Evolutionary conservation across 37 sponge, comb jelly and placozoan genomes (phyloP).

Genomic region (Diacarnus erythraeanus): DNA sequence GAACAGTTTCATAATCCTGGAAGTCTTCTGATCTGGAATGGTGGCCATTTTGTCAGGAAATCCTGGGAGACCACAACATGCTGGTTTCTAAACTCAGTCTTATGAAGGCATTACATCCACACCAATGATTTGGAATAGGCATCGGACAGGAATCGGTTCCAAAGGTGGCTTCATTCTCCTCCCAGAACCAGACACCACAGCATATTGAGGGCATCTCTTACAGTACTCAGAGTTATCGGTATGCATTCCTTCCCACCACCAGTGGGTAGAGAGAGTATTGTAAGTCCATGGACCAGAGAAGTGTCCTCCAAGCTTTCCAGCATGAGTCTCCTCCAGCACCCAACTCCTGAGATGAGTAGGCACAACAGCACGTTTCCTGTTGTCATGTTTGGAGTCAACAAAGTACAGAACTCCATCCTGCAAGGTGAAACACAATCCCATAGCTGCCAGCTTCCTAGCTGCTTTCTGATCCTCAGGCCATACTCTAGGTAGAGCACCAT

Average conservation of each 20-base stretch:
- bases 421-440: too few species aligned
- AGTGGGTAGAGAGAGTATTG: neutral
- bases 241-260: neutral
- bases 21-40: constrained; percentile 43
- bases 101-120: constrained; percentile 48
- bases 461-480: too few species aligned
- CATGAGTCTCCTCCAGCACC: neutral
- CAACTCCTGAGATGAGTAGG: neutral
- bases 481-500: too few species aligned
- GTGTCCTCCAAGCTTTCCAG: neutral
- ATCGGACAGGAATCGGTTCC: constrained; percentile 26
- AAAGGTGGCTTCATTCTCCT: constrained; percentile 15
- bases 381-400: too few species aligned
- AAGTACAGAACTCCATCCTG: too few species aligned
- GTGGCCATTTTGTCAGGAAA: constrained; percentile 26
- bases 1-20: constrained; percentile 15
- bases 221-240: neutral
- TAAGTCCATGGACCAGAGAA: neutral
- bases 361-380: neutral
- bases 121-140: constrained; percentile 50
- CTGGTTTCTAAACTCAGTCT: constrained; percentile 22
- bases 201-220: neutral
- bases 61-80: constrained; percentile 68
- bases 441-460: too few species aligned
- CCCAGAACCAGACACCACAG: neutral